These are phyloP conservation scores for Jacana jacana DNA, from an alignment of 2,113 vertebrate species.

Conservation along the genomic window DNA sequence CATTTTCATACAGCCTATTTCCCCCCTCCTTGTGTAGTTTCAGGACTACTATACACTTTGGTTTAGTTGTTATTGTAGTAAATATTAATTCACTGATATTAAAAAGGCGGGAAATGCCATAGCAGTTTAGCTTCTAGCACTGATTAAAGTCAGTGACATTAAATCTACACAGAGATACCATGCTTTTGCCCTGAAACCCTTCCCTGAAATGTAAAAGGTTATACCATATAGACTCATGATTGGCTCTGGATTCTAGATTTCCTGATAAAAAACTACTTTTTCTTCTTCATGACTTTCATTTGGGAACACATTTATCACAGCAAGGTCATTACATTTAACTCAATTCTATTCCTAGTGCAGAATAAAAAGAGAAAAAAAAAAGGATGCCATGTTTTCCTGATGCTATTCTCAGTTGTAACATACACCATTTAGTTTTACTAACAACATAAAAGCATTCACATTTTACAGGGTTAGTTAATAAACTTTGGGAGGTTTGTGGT, in stretches of 20 bases:
- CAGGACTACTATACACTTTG: not conserved
- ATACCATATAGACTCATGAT: not conserved
- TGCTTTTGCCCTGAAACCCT: not conserved
- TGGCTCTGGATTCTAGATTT: not conserved
- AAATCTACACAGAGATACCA: not conserved
- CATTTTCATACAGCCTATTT: not conserved
- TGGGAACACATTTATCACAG: not conserved
- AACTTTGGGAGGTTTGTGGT: not conserved
- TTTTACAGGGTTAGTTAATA: not conserved
- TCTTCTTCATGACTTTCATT: not conserved
- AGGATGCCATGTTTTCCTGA: not conserved
- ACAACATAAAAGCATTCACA: not conserved
- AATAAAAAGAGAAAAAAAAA: not conserved
- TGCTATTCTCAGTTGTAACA: not conserved
- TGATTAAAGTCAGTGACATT: not conserved
- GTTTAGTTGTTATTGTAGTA: not conserved
- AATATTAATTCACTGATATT: not conserved
- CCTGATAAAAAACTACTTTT: not conserved
- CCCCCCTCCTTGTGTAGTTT: not conserved
- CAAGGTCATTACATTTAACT: not conserved
- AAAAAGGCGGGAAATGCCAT: not conserved
- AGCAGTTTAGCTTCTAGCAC: not conserved
- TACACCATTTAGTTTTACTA: not conserved
- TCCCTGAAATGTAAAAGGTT: not conserved
- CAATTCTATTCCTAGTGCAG: not conserved